Conservation (phyloP, 2,797 vertebrate genomes). For the Gymnothorax reevesii region DNA sequence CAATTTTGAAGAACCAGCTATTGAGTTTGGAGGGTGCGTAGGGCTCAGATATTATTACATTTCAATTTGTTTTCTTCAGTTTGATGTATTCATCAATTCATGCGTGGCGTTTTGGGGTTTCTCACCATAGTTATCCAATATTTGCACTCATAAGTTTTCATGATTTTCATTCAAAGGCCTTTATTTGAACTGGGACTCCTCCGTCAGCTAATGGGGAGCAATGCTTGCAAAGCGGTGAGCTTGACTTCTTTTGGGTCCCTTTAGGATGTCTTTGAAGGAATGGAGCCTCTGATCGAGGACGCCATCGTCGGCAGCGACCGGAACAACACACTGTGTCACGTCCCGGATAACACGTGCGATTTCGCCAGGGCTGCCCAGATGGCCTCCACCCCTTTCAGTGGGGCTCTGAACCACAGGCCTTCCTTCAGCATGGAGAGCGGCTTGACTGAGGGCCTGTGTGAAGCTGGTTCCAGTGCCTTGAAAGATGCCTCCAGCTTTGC, state of each 20-base stretch:
- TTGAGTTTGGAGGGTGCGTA: not conserved
- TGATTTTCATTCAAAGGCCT: not conserved
- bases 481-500: conserved; percentile 35
- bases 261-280: conserved; percentile 69
- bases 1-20: not conserved
- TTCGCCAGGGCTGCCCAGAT: conserved; percentile 75
- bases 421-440: conserved; percentile 43
- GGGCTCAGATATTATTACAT: not conserved
- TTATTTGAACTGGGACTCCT: not conserved
- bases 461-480: conserved; percentile 33
- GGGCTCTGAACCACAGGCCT: conserved; percentile 50
- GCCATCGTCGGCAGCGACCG: conserved; percentile 72
- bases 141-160: not conserved
- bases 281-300: conserved; percentile 74
- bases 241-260: conserved; percentile 2
- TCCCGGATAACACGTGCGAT: conserved; percentile 79
- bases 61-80: not conserved
- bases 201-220: not conserved
- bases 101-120: not conserved
- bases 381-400: conserved; percentile 78
- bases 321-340: conserved; percentile 74
- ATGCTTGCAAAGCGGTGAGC: not conserved
- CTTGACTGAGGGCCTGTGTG: conserved; percentile 51
- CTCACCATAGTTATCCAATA: not conserved
- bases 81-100: not conserved